Conservation (phyloP, 2,888 invertebrate species). For the Eupithecia exiguata region DNA sequence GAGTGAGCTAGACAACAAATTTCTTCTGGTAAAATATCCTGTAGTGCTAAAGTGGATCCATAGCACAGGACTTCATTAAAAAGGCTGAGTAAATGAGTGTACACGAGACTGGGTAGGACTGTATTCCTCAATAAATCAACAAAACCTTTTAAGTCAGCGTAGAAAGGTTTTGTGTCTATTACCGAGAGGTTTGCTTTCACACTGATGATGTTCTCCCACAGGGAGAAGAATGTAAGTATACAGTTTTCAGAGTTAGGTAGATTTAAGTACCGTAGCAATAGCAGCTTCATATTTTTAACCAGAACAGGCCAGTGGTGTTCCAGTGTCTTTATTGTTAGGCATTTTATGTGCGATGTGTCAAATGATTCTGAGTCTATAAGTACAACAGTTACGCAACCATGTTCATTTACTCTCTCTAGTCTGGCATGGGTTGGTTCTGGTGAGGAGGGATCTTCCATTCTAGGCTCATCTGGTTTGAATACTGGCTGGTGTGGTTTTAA, state of each 20-base stretch:
- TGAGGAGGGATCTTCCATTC: slow-evolving; percentile 63
- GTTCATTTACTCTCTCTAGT: slow-evolving; percentile 75
- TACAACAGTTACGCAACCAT: slow-evolving; percentile 84
- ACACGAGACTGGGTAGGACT: slow-evolving; percentile 90
- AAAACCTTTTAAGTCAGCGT: slow-evolving; percentile 92
- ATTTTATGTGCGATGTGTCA: slow-evolving; percentile 94
- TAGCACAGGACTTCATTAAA: slow-evolving; percentile 96
- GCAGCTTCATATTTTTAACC: slow-evolving; percentile 87
- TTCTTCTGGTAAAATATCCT: slow-evolving; percentile 94
- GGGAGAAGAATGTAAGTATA: slow-evolving; percentile 90
- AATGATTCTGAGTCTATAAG: slow-evolving; percentile 92
- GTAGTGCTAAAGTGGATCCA: slow-evolving; percentile 94
- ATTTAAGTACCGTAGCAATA: slow-evolving; percentile 84
- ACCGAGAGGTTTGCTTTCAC: slow-evolving; percentile 95
- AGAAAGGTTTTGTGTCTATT: slow-evolving; percentile 94
- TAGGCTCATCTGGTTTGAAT: slow-evolving; percentile 66
- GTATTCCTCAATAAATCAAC: slow-evolving; percentile 88
- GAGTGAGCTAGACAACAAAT: slow-evolving; percentile 94
- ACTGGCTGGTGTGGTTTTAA: slow-evolving; percentile 76
- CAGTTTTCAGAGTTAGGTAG: slow-evolving; percentile 87
- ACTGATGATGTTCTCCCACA: slow-evolving; percentile 96
- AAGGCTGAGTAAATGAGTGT: slow-evolving; percentile 92
- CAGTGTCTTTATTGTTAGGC: slow-evolving; percentile 92
- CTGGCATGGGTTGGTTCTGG: slow-evolving; percentile 68
- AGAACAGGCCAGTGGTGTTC: slow-evolving; percentile 93